phyloP scores from a whole-genome alignment of 2,888 invertebrate species.

The Pollenia griseotomentosa region DNA sequence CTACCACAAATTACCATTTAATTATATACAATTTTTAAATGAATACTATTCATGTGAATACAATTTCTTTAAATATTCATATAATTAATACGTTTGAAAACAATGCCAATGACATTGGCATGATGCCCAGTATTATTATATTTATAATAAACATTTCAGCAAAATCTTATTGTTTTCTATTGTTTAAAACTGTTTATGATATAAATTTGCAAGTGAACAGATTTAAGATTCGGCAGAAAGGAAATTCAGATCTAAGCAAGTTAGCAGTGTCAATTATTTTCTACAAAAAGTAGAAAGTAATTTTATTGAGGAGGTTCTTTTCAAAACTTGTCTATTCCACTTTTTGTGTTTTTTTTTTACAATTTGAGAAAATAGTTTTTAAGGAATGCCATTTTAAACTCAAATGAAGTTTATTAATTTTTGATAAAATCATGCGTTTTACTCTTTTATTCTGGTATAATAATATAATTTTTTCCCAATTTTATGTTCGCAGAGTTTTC shows the following conservation, averaged over 20 bases:
- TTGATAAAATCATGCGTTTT: no score
- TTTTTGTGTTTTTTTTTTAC: no score
- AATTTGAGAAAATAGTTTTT: no score
- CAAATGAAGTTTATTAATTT: no score
- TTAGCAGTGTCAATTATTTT: no score
- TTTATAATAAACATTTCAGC: constrained; percentile 24
- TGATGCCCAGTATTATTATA: constrained; percentile 44
- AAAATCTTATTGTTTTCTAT: constrained; percentile 26
- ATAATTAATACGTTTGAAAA: neutral
- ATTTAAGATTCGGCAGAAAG: neutral
- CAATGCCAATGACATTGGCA: constrained; percentile 58
- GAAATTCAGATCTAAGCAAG: neutral
- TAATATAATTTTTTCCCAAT: no score
- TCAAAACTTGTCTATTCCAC: no score
- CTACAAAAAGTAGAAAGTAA: no score
- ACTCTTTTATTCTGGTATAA: no score
- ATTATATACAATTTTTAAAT: neutral
- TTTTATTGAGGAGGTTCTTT: no score
- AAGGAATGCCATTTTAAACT: no score
- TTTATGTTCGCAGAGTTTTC: no score
- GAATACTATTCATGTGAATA: neutral
- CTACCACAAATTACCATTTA: neutral
- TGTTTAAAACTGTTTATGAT: constrained; percentile 16
- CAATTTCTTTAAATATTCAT: neutral
- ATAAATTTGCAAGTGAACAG: constrained; percentile 10